A percentile compares a stretch with the other conserved stretches of the same genome.
These are phyloP conservation scores for Cataglyphis albicans DNA, from an alignment of 2,888 invertebrate species.

Conservation along the genomic window DNA sequence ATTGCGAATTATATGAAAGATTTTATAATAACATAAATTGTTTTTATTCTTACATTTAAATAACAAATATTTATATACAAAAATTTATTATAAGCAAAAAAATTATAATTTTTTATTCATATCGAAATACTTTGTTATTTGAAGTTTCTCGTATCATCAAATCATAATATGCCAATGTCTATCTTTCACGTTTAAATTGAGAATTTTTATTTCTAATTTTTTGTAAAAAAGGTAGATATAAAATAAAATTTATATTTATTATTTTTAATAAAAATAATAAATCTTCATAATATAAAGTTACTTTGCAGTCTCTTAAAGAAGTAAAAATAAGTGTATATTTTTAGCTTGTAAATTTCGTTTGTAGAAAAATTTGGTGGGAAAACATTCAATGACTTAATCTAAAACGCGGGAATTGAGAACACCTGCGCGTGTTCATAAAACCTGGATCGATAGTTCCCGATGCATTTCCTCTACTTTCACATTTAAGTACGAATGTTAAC, in stretches of 20 bases:
- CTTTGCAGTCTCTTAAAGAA: not conserved
- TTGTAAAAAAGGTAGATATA: not conserved
- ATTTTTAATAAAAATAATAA: not conserved
- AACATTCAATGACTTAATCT: conserved; percentile 28
- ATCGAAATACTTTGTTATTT: not conserved
- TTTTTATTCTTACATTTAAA: not conserved
- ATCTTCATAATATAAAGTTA: not conserved
- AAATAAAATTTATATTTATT: conserved; percentile 6
- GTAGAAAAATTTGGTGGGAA: conserved; percentile 17
- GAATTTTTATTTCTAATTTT: not conserved
- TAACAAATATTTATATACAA: not conserved
- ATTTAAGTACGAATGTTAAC: not conserved
- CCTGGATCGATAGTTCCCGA: conserved; percentile 69
- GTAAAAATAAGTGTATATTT: not conserved
- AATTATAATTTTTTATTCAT: not conserved
- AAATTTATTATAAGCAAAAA: not conserved
- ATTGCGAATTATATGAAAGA: not conserved
- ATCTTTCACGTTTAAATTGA: not conserved
- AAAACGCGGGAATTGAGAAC: conserved; percentile 70
- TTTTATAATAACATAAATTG: not conserved
- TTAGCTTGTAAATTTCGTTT: not conserved
- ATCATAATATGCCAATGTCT: not conserved
- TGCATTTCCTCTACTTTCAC: conserved; percentile 56
- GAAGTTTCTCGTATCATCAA: not conserved
- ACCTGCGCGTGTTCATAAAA: conserved; percentile 62